Conservation (phyloP, 1,140 invertebrate genomes). For the Drosophila ficusphila region DNA sequence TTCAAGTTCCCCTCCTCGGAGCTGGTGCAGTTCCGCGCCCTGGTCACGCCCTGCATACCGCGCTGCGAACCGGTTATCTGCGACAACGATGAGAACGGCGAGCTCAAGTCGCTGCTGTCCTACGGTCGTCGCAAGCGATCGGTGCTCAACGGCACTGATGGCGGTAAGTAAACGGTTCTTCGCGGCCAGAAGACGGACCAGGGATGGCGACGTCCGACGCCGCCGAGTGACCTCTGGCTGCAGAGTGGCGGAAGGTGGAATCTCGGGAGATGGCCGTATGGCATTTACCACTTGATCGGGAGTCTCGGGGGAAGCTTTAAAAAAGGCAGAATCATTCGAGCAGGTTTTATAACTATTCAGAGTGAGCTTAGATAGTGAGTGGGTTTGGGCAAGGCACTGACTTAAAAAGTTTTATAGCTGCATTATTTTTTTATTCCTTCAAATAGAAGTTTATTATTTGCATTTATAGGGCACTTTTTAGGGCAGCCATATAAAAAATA, state of each 20-base stretch:
- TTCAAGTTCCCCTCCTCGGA: slow-evolving; percentile 98
- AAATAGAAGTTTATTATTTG: too few relatives aligned
- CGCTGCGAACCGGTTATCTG: slow-evolving; percentile 96
- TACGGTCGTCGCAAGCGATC: slow-evolving; percentile 88
- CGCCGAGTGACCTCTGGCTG: slow-evolving; percentile 15
- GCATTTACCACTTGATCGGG: slow-evolving; percentile 6
- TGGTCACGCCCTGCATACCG: slow-evolving; percentile 97
- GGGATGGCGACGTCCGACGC: slow-evolving; percentile 29
- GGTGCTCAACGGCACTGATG: slow-evolving; percentile 72
- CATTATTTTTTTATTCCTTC: too few relatives aligned
- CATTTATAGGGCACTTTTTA: too few relatives aligned
- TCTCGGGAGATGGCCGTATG: background rate
- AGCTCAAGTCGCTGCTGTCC: slow-evolving; percentile 90
- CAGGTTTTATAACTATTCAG: background rate
- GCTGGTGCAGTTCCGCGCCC: slow-evolving; percentile 96
- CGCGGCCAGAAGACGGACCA: slow-evolving; percentile 8
- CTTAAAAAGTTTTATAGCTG: too few relatives aligned
- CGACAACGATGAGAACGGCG: slow-evolving; percentile 91
- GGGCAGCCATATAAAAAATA: too few relatives aligned
- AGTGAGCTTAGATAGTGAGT: background rate
- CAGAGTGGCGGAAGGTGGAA: background rate
- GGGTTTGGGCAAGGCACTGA: too few relatives aligned
- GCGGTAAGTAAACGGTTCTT: slow-evolving; percentile 72
- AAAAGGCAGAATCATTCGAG: background rate
- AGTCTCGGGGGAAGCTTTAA: background rate